Evolutionary conservation across 1,140 invertebrate species (phyloP).

Genomic region (Paramacrobiotus metropolitanus): DNA sequence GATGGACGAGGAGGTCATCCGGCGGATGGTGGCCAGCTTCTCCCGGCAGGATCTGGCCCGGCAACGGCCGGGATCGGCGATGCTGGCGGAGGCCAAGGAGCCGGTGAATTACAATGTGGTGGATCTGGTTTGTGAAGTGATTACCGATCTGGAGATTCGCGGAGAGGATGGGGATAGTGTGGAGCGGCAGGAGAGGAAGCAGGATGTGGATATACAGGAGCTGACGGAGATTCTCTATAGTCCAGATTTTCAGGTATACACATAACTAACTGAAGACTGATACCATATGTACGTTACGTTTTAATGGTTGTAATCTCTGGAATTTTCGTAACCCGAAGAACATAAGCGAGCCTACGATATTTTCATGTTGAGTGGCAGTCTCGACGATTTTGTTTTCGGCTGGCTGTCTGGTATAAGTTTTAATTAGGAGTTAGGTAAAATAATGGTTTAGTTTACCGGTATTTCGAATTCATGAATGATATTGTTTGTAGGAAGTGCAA

Average conservation of each 20-base stretch:
- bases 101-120: conserved; percentile 23
- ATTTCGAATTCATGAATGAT: too few relatives aligned
- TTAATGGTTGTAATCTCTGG: conserved; percentile 4
- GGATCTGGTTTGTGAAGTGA: conserved; percentile 18
- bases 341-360: background rate
- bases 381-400: conserved; percentile 6
- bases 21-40: background rate
- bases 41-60: background rate
- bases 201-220: conserved; percentile 28
- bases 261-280: background rate
- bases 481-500: too few relatives aligned
- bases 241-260: conserved; percentile 24
- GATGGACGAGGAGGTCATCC: background rate
- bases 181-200: conserved; percentile 19
- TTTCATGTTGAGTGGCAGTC: background rate
- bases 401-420: too few relatives aligned
- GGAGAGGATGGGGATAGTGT: background rate
- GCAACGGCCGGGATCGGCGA: background rate
- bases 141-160: conserved; percentile 15
- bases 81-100: conserved; percentile 24
- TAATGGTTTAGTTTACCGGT: too few relatives aligned
- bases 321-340: background rate
- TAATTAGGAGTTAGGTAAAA: too few relatives aligned
- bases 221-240: conserved; percentile 23
- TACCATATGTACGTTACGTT: background rate